phyloP scores from a whole-genome alignment of 2,888 invertebrate genomes.

The Caradrina clavipalpis region DNA sequence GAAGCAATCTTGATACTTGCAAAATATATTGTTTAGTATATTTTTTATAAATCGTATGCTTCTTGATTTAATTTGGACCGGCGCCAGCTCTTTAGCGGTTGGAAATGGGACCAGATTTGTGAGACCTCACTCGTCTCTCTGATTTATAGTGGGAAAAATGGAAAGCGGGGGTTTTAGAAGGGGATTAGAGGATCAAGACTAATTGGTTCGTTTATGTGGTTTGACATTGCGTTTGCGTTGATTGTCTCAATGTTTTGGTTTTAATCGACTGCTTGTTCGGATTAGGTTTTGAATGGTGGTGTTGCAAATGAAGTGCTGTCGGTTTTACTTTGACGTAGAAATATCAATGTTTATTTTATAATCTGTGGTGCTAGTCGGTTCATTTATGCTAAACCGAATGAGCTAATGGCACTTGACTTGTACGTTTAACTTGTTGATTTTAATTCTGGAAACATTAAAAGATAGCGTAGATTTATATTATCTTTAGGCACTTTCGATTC shows the following conservation, averaged over 20 bases:
- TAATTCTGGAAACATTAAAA: constrained; percentile 53
- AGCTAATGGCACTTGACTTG: constrained; percentile 40
- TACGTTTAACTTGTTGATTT: constrained; percentile 51
- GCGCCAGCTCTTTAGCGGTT: constrained; percentile 65
- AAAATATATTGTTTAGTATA: constrained; percentile 61
- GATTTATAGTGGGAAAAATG: constrained; percentile 46
- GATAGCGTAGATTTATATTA: constrained; percentile 55
- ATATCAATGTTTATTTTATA: constrained; percentile 55
- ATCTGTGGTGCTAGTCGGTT: constrained; percentile 29
- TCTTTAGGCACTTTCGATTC: constrained; percentile 48
- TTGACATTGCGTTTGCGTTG: constrained; percentile 61
- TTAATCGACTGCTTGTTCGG: constrained; percentile 51
- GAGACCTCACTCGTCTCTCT: constrained; percentile 57
- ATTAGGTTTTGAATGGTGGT: constrained; percentile 52
- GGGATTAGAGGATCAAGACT: constrained; percentile 54
- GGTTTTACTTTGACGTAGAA: constrained; percentile 35
- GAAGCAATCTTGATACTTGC: constrained; percentile 64
- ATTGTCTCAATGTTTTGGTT: constrained; percentile 60
- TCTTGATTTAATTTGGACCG: constrained; percentile 65
- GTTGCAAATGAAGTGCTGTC: constrained; percentile 55
- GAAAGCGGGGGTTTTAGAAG: constrained; percentile 39
- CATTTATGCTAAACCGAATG: constrained; percentile 49
- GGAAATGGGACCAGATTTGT: constrained; percentile 57
- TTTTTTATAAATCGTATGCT: constrained; percentile 64
- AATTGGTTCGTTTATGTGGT: constrained; percentile 51